phyloP scores from a whole-genome alignment of 2,113 vertebrate species.

The Corydoras sp. region DNA sequence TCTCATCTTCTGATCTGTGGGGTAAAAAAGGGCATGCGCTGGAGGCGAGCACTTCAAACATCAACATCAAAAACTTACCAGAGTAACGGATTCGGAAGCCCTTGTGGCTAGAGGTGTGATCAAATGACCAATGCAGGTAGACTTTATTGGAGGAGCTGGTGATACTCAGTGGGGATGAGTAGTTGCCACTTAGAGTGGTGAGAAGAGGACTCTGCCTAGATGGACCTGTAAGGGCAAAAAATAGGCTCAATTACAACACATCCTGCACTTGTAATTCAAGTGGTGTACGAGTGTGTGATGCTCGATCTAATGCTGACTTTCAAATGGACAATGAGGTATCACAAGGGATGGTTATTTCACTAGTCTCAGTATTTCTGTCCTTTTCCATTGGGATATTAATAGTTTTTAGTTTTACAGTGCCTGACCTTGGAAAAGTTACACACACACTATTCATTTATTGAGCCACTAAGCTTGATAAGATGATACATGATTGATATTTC shows the following conservation, averaged over 20 bases:
- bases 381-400: too few species aligned
- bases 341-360: neutral
- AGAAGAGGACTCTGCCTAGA: constrained; percentile 89
- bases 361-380: too few species aligned
- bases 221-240: constrained; percentile 63
- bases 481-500: too few species aligned
- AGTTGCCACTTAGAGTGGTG: constrained; percentile 91
- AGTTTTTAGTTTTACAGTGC: too few species aligned
- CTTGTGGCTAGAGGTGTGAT: constrained; percentile 90
- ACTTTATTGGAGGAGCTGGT: constrained; percentile 84
- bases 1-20: too few species aligned
- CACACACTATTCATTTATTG: too few species aligned
- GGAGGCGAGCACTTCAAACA: too few species aligned
- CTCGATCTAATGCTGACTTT: neutral
- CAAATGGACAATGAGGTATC: neutral
- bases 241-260: constrained; percentile 6
- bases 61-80: constrained; percentile 63
- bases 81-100: constrained; percentile 94
- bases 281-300: neutral
- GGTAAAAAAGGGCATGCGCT: too few species aligned
- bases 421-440: too few species aligned
- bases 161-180: constrained; percentile 83
- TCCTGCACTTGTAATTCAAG: neutral
- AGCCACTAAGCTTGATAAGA: too few species aligned
- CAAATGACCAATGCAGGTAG: constrained; percentile 94